Evolutionary conservation across 2,797 vertebrate genomes (phyloP).

Genomic region (Phrynocephalus guinanensis): DNA sequence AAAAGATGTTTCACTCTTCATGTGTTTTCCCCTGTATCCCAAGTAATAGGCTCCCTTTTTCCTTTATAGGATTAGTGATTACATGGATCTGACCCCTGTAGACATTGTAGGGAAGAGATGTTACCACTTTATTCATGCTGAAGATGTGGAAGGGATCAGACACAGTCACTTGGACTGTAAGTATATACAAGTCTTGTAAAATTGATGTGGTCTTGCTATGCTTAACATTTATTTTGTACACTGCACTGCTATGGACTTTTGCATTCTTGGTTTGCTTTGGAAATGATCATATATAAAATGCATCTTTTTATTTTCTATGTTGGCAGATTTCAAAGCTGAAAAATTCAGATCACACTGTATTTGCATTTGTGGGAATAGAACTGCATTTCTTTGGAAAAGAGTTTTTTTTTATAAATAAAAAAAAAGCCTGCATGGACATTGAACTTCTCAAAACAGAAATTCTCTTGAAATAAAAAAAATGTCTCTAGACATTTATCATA

Average conservation of each 20-base stretch:
- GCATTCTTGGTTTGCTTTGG: conserved; percentile 33
- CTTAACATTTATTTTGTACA: conserved; percentile 45
- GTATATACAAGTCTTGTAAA: conserved; percentile 71
- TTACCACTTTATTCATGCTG: conserved; percentile 98
- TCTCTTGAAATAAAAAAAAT: conserved; percentile 81
- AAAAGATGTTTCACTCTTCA: conserved; percentile 42
- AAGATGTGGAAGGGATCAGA: conserved; percentile 97
- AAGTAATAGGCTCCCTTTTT: conserved; percentile 59
- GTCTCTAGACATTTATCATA: conserved; percentile 77
- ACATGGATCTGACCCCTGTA: conserved; percentile 97
- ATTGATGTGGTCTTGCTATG: conserved; percentile 23
- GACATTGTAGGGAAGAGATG: conserved; percentile 97
- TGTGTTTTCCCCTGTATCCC: conserved; percentile 50
- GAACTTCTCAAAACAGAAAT: conserved; percentile 70
- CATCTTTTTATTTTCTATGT: conserved; percentile 13
- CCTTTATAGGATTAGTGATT: conserved; percentile 92
- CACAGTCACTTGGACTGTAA: conserved; percentile 97
- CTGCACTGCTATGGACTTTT: neutral
- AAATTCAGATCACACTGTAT: conserved; percentile 33
- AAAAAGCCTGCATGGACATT: neutral
- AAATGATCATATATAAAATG: conserved; percentile 10
- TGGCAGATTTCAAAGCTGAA: conserved; percentile 27
- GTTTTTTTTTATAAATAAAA: no score
- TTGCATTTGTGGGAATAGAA: neutral
- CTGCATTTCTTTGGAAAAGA: neutral